phyloP scores from a whole-genome alignment of 2,797 vertebrate genomes.

The Lepus townsendii region DNA sequence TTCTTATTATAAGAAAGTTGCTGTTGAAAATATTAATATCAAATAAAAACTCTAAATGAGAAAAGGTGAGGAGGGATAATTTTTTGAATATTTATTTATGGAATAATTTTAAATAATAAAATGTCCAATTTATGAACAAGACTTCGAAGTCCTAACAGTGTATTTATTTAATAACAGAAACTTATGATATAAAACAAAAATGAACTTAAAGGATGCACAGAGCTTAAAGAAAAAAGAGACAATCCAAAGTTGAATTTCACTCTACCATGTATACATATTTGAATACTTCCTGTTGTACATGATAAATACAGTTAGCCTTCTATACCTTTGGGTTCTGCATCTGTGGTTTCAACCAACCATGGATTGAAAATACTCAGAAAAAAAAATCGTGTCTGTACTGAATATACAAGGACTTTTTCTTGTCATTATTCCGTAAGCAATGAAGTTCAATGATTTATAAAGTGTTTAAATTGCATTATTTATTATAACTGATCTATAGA shows the following conservation, averaged over 20 bases:
- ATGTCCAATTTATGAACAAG: not conserved
- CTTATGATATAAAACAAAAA: not conserved
- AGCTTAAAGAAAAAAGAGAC: not conserved
- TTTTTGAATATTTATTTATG: not conserved
- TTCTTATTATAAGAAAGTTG: not conserved
- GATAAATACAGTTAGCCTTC: not conserved
- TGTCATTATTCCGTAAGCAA: too few species aligned
- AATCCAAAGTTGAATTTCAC: not conserved
- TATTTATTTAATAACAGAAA: not conserved
- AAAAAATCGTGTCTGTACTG: too few species aligned
- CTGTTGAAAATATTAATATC: not conserved
- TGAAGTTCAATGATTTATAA: too few species aligned
- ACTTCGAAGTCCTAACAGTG: not conserved
- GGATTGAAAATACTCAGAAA: too few species aligned
- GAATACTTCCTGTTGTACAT: not conserved
- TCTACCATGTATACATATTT: not conserved
- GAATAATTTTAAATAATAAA: not conserved
- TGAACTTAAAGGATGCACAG: not conserved
- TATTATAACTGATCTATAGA: too few species aligned
- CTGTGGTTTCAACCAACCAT: too few species aligned
- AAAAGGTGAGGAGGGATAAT: not conserved
- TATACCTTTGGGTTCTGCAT: too few species aligned
- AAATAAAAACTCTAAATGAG: slow-evolving; percentile 1
- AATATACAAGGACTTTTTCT: too few species aligned
- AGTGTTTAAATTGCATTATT: too few species aligned